These are phyloP conservation scores for Caranx melampygus DNA, from an alignment of 2,113 vertebrate genomes.

Conservation along the genomic window DNA sequence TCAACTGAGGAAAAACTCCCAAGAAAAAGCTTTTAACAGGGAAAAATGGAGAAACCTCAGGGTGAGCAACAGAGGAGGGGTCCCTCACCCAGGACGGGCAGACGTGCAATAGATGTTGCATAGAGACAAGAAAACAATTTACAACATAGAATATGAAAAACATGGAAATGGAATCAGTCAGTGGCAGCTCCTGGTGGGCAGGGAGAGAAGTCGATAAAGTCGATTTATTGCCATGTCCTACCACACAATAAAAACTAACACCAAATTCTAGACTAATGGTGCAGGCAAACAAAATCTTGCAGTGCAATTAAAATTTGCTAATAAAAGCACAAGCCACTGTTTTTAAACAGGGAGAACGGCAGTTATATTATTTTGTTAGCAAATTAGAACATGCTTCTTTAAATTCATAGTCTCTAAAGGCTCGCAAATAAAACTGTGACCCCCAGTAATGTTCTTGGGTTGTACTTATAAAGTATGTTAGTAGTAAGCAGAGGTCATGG, in stretches of 20 bases:
- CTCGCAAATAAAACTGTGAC: background rate
- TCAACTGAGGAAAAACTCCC: no score
- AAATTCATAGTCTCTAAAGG: background rate
- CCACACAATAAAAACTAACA: background rate
- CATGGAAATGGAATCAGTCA: no score
- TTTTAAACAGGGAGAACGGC: background rate
- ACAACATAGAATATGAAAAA: no score
- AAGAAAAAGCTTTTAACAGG: no score
- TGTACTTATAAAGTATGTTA: background rate
- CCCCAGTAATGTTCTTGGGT: background rate
- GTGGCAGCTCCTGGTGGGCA: no score
- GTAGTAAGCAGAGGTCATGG: background rate
- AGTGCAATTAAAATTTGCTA: conserved; percentile 18
- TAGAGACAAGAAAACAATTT: no score
- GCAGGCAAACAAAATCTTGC: background rate
- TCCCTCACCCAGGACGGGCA: no score
- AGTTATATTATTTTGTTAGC: background rate
- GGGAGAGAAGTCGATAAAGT: no score
- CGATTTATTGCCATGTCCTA: no score
- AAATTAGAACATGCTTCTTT: conserved; percentile 6
- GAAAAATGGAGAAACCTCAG: no score
- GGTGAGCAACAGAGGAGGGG: no score
- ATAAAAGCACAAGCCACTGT: background rate
- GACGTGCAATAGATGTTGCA: no score
- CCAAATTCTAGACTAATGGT: background rate